Percentiles rank a stretch among this genome's conserved stretches.
Conservation (phyloP, 1,140 invertebrate genomes). For the Drosophila tristis region DNA sequence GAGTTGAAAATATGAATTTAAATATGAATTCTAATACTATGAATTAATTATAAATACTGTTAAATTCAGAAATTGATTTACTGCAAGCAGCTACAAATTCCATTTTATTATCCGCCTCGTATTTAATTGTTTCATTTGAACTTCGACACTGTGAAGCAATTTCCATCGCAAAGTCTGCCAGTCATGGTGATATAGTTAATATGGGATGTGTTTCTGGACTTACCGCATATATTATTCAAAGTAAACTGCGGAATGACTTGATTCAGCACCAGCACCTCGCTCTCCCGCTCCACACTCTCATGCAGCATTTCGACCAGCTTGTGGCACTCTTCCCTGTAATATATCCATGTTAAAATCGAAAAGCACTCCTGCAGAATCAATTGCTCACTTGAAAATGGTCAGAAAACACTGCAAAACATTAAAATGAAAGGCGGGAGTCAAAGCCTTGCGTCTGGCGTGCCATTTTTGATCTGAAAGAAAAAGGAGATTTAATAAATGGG, state of each 20-base stretch:
- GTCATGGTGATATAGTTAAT: constrained; percentile 17
- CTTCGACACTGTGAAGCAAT: not conserved
- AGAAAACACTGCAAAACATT: constrained; percentile 85
- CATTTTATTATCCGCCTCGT: too few species aligned
- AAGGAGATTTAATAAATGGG: not conserved
- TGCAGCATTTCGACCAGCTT: constrained; percentile 66
- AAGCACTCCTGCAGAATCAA: not conserved
- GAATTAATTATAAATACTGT: not conserved
- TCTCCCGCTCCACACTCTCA: constrained; percentile 28
- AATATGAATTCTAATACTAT: not conserved
- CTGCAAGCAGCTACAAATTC: too few species aligned
- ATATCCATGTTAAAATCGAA: too few species aligned
- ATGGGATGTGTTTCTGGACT: constrained; percentile 1
- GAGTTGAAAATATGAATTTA: not conserved
- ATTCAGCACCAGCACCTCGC: constrained; percentile 66
- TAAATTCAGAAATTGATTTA: too few species aligned
- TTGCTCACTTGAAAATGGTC: not conserved
- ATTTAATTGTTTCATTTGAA: too few species aligned
- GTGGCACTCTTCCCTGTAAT: constrained; percentile 51
- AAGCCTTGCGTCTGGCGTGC: constrained; percentile 90
- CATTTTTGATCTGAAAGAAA: constrained; percentile 87
- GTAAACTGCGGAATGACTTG: constrained; percentile 89
- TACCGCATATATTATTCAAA: constrained; percentile 91
- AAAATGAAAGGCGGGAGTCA: constrained; percentile 96
- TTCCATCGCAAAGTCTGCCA: not conserved